Base-by-base conservation (phyloP, 2,113 vertebrate genomes). In the Notarius quadriscutis region DNA sequence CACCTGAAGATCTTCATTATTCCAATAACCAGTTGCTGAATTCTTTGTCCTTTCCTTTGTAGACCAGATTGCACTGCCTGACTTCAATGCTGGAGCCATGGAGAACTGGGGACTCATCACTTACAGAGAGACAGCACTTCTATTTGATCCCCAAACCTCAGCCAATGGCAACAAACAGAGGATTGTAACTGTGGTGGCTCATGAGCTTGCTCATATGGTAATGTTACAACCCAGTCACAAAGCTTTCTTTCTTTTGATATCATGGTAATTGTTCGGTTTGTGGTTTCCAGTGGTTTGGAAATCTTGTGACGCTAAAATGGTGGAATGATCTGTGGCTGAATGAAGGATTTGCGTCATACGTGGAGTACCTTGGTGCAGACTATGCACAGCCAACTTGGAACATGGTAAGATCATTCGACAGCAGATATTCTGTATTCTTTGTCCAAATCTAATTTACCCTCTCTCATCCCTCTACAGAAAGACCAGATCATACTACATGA, bases 21-120 rank as follows among this genome's bases (percentile, higher is more conserved):
- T 81, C 1, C 2, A 60, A 1, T 81, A 34, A 30, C 25, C 15
- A 5, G 0, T 60, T 6, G 83, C 30, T 41, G 87, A 7, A 11
- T 14, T 41, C 62, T 11, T 34, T 71, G 18, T 85, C 11, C 17
- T 65, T 83, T n/a, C 10, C 55, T 34, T 77, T 72, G 71, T 20
- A 99, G 98, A 99, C 93, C 98, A 99, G 94, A 95, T 99, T 0
- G 98, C 92, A 18, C 93, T 99, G 88, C 98, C 97, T 0, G 98
- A 99, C 91, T 99, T 99, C 91, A 94, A 94, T 0, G 96, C 97
- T 0, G 98, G 98, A 0, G 98, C 98, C 0, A 99, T 99, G 98
- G 98, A 99, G 93, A 99, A 99, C 95, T 99, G 98, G 98, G 98
- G 98, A 8, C 95, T 99, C 79, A 89, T 99, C 89, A 99, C 97